Evolutionary conservation across 35 echinoderm and acorn worm species (phyloP).

Genomic region (Strongylocentrotus purpuratus): DNA sequence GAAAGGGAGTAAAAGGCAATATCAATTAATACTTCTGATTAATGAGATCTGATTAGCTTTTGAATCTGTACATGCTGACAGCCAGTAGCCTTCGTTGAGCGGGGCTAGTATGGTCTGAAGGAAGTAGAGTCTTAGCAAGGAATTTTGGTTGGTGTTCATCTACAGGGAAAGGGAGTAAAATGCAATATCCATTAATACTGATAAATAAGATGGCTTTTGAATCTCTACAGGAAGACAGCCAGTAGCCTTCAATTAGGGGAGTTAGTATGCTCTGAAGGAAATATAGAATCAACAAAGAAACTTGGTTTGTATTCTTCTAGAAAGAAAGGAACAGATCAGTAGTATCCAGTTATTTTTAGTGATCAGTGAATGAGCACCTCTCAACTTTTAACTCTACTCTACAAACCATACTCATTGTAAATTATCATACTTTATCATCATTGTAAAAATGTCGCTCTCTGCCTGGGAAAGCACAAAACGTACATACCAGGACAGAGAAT

Average conservation of each 20-base stretch:
- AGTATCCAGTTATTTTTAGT: neutral
- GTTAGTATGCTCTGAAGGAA: no score
- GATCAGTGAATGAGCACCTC: neutral
- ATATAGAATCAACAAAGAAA: no score
- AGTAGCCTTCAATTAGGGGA: no score
- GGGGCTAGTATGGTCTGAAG: constrained; percentile 90
- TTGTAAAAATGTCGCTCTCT: no score
- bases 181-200: neutral
- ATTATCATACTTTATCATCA: no score
- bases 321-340: no score
- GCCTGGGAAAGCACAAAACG: no score
- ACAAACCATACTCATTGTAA: neutral
- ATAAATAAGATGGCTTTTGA: neutral
- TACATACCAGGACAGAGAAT: no score
- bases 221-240: constrained; percentile 68
- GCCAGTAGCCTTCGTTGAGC: constrained; percentile 88
- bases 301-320: no score
- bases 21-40: no score
- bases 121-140: constrained; percentile 69
- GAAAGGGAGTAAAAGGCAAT: neutral
- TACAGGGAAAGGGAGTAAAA: neutral
- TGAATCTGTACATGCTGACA: constrained; percentile 78
- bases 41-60: no score
- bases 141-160: constrained; percentile 61
- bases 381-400: neutral